Percentiles rank a stretch among this genome's conserved stretches.
Evolutionary conservation across 2,888 invertebrate genomes (phyloP).

Genomic region (Choristoneura rosaceana): DNA sequence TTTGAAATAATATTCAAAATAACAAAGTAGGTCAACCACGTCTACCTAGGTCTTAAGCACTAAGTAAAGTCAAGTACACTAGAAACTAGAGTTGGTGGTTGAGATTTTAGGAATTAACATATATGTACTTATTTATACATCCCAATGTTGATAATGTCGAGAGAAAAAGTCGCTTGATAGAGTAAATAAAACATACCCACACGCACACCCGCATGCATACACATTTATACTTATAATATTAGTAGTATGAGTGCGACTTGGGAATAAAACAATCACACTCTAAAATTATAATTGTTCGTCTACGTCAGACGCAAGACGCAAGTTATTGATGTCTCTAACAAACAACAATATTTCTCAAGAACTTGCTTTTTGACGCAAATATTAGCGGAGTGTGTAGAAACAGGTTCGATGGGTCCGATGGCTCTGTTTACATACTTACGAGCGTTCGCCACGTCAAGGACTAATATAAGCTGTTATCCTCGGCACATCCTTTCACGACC

Average conservation of each 20-base stretch:
- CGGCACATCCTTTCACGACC: slow-evolving; percentile 73
- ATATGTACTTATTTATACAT: too few relatives aligned
- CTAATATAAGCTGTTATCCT: slow-evolving; percentile 62
- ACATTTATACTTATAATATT: too few relatives aligned
- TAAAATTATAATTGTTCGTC: neutral
- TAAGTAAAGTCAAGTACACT: too few relatives aligned
- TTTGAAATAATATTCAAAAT: too few relatives aligned
- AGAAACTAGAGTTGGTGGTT: too few relatives aligned
- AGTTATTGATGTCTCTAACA: neutral
- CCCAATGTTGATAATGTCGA: too few relatives aligned
- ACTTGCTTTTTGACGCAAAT: slow-evolving; percentile 15
- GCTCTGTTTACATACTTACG: slow-evolving; percentile 38
- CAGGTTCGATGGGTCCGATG: slow-evolving; percentile 19
- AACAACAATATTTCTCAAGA: slow-evolving; percentile 6
- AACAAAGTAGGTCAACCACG: too few relatives aligned
- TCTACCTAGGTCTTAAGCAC: too few relatives aligned
- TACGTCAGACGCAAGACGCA: neutral
- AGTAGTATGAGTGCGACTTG: neutral
- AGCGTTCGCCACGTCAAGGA: slow-evolving; percentile 62
- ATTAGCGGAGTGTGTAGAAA: slow-evolving; percentile 11
- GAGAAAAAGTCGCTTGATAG: too few relatives aligned
- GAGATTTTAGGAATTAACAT: too few relatives aligned
- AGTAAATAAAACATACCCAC: too few relatives aligned
- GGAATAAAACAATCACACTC: slow-evolving; percentile 7
- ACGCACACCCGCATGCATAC: too few relatives aligned